Percentiles rank a stretch among this genome's conserved stretches.
phyloP scores from a whole-genome alignment of 2,888 invertebrate species.

The Kryphioiulus occultus region DNA sequence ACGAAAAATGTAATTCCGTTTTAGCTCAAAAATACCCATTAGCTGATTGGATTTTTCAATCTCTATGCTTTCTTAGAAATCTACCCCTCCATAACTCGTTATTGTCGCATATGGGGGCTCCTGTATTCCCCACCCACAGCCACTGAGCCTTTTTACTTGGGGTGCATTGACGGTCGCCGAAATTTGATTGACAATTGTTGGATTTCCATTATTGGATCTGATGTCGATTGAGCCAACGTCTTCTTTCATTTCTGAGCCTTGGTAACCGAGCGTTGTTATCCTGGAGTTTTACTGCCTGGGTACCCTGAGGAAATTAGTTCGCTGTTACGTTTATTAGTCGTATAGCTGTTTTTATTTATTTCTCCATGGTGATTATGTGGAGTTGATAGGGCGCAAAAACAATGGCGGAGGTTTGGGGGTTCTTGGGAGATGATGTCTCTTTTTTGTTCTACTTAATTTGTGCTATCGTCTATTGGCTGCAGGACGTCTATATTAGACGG shows the following conservation, averaged over 20 bases:
- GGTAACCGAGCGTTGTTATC: neutral
- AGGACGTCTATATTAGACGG: conserved; percentile 1
- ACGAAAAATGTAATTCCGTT: neutral
- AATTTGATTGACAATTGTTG: conserved; percentile 39
- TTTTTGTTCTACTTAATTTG: neutral
- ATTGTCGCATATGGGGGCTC: neutral
- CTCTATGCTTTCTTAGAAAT: neutral
- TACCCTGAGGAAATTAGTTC: conserved; percentile 45
- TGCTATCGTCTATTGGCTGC: conserved; percentile 2
- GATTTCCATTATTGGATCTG: neutral
- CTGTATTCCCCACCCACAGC: neutral
- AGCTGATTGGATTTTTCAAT: conserved; percentile 13
- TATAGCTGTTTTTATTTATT: conserved; percentile 45
- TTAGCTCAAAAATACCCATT: neutral
- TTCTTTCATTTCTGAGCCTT: neutral
- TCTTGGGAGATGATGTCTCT: neutral
- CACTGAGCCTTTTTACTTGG: neutral
- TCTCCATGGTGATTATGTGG: conserved; percentile 47
- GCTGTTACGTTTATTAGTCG: conserved; percentile 46
- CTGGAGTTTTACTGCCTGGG: neutral
- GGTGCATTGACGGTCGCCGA: neutral
- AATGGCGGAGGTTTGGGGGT: neutral
- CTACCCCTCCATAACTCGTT: neutral
- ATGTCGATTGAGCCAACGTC: neutral
- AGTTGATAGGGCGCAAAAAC: neutral